Evolutionary conservation across 2,888 invertebrate genomes (phyloP), one percentile per base, ranked within the genome.

Genomic region (Rhagonycha fulva): DNA sequence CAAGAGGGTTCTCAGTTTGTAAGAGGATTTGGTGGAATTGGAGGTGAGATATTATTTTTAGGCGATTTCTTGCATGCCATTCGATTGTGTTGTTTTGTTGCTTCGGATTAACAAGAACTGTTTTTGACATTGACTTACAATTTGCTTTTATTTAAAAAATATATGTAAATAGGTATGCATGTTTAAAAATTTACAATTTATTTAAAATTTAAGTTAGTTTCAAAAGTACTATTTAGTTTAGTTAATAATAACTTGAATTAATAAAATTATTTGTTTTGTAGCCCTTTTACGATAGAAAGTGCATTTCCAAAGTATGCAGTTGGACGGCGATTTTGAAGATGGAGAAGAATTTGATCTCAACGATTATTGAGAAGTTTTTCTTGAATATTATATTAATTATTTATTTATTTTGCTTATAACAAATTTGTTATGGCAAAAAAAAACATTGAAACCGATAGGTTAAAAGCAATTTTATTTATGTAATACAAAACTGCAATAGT

Each of bases 1-100:
- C 99, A 99, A 89, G 99, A 99, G 91, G 99, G 99, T 72, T 98
- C 99, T 76, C 99, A 99, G 90, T 99, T 99, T 89, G 99, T 99
- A 71, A 92, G 98, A 89, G 99, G 99, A 80, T 99, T 99, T 88
- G 99, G 99, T 87, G 99, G 99, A 80, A 98, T 99, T 86, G 99
- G 99, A 91, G 99, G 99, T 97, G 87, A 91, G 93, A 91, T 82
- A 60, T 68, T 32, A 24, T 14, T 69, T 72, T 67, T 72, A 68
- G 14, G 9, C 28, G 19, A 12, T 67, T 63, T 62, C n/a, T n/a
- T n/a, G n/a, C n/a, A n/a, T n/a, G n/a, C n/a, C n/a, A n/a, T n/a
- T n/a, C n/a, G n/a, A n/a, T n/a, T n/a, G n/a, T n/a, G 12, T 68
- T 70, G 32, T 60, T 14, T 67, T 68, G n/a, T n/a, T n/a, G n/a